Base-by-base conservation (phyloP, 2,888 invertebrate genomes). In the Cotesia congregata region DNA sequence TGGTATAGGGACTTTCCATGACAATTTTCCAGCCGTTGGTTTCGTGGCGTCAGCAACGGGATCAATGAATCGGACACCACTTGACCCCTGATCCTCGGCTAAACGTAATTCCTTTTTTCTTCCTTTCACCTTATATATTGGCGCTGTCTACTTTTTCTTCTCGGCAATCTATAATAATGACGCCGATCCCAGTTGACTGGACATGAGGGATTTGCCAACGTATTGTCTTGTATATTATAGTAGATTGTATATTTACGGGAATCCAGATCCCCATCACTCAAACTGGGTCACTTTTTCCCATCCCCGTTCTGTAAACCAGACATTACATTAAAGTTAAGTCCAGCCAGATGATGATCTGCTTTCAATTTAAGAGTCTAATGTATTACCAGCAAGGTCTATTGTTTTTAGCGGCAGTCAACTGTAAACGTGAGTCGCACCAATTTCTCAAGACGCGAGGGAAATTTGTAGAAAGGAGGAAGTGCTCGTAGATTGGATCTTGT, bases 1-100 rank as follows among this genome's bases (percentile, higher is more conserved):
- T 12, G 12, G 50, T 30, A 30, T 17, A 77, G 65, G 60, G 59
- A 79, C 74, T 81, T 83, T 82, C 80, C 82, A 80, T 80, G 76
- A 82, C 83, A 83, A 84, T 84, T 84, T 84, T 84, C 83, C 83
- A 83, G 81, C 81, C 83, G 82, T 77, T 81, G 81, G 67, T 77
- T 79, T 78, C 77, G 12, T 50, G 12, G 50, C 12, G 12, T 50
- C 50, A 50, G 50, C 50, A 9, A 3, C 12, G 12, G 50, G 50
- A 50, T 50, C 50, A 50, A 50, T 50, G 50, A 50, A 50, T 50
- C 50, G 50, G 50, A 50, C 50, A 50, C 9, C 15, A 41, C 50
- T 41, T 38, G 30, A n/a, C 67, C 30, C 41, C 41, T 68, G 41
- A 68, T 68, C 68, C 68, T 30, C 3, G 50, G 50, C 50, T 7